A percentile compares a stretch with the other conserved stretches of the same genome.
phyloP scores from a whole-genome alignment of 1,140 invertebrate genomes.

The Sitobion miscanthi region DNA sequence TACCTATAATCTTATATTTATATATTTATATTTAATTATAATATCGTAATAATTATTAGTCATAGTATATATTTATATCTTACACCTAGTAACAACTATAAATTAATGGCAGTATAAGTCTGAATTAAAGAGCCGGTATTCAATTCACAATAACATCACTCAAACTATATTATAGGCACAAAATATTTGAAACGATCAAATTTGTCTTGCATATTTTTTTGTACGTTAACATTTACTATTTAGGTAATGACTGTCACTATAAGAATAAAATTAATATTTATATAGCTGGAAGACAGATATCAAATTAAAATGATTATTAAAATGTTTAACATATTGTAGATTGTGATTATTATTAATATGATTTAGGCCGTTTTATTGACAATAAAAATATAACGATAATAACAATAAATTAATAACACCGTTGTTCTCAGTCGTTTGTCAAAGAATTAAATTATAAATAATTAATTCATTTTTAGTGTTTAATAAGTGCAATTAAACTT shows the following conservation, averaged over 20 bases:
- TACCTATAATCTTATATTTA: not conserved
- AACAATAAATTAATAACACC: conserved; percentile 15
- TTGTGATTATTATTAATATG: not conserved
- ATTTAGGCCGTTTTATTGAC: not conserved
- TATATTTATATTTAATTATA: conserved; percentile 9
- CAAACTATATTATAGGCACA: not conserved
- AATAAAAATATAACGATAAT: not conserved
- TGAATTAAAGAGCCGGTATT: conserved; percentile 39
- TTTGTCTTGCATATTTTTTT: conserved; percentile 19
- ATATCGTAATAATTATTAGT: conserved; percentile 34
- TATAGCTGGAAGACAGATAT: conserved; percentile 39
- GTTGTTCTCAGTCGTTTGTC: conserved; percentile 26
- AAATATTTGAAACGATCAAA: conserved; percentile 16
- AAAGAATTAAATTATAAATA: conserved; percentile 14
- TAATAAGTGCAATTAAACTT: not conserved
- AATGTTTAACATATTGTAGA: not conserved
- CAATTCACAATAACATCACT: conserved; percentile 42
- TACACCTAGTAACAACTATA: conserved; percentile 43
- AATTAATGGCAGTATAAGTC: conserved; percentile 52
- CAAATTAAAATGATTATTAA: not conserved
- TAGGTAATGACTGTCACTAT: not conserved
- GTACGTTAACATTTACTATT: not conserved
- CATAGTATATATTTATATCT: conserved; percentile 21
- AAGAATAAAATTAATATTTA: conserved; percentile 20
- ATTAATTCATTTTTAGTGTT: not conserved